These are phyloP conservation scores for Drosophila kurseongensis DNA, from an alignment of 1,140 invertebrate species.

Conservation along the genomic window DNA sequence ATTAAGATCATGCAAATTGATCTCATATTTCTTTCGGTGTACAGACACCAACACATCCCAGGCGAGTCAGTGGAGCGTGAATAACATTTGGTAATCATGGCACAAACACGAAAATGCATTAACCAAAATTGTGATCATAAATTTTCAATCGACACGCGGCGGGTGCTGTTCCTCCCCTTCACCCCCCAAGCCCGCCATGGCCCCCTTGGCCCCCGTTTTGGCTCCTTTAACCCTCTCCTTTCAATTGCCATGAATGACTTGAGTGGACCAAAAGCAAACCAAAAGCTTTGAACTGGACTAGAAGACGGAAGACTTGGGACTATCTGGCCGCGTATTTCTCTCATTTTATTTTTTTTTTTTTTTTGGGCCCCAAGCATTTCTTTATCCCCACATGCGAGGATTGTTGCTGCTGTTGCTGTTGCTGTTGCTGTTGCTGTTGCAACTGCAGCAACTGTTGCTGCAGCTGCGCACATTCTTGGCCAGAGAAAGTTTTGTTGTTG, in stretches of 20 bases:
- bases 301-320: constrained; percentile 52
- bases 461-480: constrained; percentile 79
- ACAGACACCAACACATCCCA: constrained; percentile 30
- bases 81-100: constrained; percentile 83
- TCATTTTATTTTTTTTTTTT: constrained; percentile 3
- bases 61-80: constrained; percentile 77
- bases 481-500: constrained; percentile 78
- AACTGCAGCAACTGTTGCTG: constrained; percentile 47
- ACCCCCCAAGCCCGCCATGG: constrained; percentile 3
- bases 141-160: constrained; percentile 83
- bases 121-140: constrained; percentile 84
- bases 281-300: constrained; percentile 65
- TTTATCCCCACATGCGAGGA: constrained; percentile 42
- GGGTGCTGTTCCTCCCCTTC: constrained; percentile 68
- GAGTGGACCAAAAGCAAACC: constrained; percentile 35
- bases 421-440: constrained; percentile 29
- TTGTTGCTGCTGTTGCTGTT: constrained; percentile 34
- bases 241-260: constrained; percentile 69
- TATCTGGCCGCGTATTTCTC: constrained; percentile 49
- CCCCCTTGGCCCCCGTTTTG: neutral
- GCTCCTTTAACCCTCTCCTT: constrained; percentile 14
- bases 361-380: constrained; percentile 45
- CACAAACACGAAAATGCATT: constrained; percentile 83
- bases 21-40: constrained; percentile 9
- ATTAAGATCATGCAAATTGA: neutral